A percentile compares a stretch with the other conserved stretches of the same genome.
Conservation (phyloP, 35 echinoderm and acorn worm genomes). For the Ptychodera flava region DNA sequence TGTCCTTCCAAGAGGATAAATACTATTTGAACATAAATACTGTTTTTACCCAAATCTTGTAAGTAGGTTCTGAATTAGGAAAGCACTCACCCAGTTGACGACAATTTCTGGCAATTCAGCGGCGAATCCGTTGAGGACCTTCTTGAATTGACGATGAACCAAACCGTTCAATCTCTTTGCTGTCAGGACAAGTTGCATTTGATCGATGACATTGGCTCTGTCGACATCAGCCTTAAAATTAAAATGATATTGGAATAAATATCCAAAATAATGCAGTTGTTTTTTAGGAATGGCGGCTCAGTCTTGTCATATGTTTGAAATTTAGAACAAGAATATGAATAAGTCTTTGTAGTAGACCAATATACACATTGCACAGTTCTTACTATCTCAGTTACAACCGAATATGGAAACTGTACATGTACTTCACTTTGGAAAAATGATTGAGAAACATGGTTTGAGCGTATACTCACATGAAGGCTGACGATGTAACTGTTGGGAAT, state of each 20-base stretch:
- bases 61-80: neutral
- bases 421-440: neutral
- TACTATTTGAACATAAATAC: neutral
- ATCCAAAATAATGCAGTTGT: no score
- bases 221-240: neutral
- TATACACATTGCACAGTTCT: neutral
- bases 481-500: neutral
- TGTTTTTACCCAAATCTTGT: neutral
- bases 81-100: constrained; percentile 30
- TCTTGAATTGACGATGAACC: neutral
- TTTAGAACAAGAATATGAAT: no score
- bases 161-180: constrained; percentile 5
- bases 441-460: neutral
- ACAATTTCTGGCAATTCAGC: constrained; percentile 13
- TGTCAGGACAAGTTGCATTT: neutral
- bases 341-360: no score
- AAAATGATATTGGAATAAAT: neutral
- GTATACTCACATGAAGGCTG: neutral
- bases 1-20: neutral
- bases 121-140: constrained; percentile 25
- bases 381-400: neutral
- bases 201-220: neutral
- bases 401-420: neutral
- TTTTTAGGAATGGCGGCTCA: no score
- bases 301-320: no score